phyloP scores from a whole-genome alignment of 2,888 invertebrate genomes.

The Lasioglossum calceatum region DNA sequence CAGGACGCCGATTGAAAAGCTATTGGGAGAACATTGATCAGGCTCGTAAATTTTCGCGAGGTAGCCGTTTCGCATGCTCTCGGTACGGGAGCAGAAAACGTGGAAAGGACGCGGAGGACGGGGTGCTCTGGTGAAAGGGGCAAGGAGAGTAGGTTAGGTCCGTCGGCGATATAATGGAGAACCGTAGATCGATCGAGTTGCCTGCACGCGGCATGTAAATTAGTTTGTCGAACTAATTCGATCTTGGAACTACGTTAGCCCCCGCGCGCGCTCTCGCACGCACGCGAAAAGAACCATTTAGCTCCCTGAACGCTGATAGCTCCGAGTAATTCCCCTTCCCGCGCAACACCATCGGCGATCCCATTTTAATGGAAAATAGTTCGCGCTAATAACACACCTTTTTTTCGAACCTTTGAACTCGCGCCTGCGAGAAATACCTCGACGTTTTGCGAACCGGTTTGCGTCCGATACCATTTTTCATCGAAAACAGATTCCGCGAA shows the following conservation, averaged over 20 bases:
- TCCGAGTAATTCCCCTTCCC: background rate
- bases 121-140: background rate
- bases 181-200: constrained; percentile 4
- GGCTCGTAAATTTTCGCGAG: background rate
- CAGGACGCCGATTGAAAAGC: background rate
- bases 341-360: background rate
- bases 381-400: background rate
- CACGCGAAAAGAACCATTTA: background rate
- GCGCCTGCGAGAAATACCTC: background rate
- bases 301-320: background rate
- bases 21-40: background rate
- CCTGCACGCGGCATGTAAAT: constrained; percentile 8
- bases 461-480: background rate
- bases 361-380: background rate
- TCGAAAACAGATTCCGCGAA: background rate
- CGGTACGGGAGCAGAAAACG: background rate
- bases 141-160: background rate
- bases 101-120: background rate
- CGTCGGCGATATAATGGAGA: background rate
- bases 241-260: constrained; percentile 12
- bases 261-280: background rate
- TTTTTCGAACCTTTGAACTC: background rate
- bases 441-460: background rate
- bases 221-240: constrained; percentile 16
- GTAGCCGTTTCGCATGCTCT: background rate